Evolutionary conservation across 2,797 vertebrate genomes (phyloP).

Genomic region (Steatocranus sp.): DNA sequence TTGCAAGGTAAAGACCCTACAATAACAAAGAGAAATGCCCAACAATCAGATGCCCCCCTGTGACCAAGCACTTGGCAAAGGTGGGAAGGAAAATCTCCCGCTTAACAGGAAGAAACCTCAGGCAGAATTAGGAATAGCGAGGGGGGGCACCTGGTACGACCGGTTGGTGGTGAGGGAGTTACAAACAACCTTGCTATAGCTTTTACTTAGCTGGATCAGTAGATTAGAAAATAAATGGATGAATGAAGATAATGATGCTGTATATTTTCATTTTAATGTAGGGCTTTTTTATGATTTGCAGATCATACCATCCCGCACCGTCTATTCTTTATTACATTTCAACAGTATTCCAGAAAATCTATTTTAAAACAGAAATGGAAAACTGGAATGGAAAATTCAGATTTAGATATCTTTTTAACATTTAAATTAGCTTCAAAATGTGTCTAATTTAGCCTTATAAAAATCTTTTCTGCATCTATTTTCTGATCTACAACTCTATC

Average conservation of each 20-base stretch:
- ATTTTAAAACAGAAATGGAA: background rate
- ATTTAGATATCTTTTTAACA: background rate
- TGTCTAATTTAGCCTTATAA: background rate
- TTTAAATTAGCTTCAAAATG: background rate
- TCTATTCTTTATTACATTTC: background rate
- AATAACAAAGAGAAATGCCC: background rate
- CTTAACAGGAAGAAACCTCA: background rate
- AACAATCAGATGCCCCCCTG: background rate
- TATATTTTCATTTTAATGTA: background rate
- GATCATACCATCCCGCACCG: background rate
- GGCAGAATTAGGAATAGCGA: background rate
- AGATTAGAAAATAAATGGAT: background rate
- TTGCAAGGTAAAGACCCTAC: background rate
- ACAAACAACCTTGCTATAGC: background rate
- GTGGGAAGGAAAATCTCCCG: background rate
- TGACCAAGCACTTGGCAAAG: background rate
- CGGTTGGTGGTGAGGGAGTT: background rate
- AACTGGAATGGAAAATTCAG: background rate
- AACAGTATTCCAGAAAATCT: background rate
- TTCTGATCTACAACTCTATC: background rate
- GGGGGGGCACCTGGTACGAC: background rate
- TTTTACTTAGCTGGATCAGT: background rate
- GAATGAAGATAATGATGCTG: background rate
- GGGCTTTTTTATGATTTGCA: background rate
- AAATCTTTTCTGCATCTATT: background rate